Evolutionary conservation across 2,797 vertebrate genomes (phyloP), one percentile per base, ranked within the genome.

Genomic region (Eospalax fontanierii): DNA sequence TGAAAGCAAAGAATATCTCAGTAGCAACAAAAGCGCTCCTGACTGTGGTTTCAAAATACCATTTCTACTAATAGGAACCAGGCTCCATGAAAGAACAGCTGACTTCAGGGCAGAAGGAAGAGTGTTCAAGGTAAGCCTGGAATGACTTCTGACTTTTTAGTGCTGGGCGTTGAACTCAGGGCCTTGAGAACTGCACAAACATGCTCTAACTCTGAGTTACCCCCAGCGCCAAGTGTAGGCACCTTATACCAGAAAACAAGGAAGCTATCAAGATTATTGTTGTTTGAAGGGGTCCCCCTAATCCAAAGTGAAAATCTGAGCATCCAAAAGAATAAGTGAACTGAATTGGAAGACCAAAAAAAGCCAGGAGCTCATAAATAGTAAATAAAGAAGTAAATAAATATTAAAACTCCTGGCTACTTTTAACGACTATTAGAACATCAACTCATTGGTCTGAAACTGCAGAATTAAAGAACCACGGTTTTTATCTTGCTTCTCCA

Each of bases 301-400:
- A 70, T 24, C 28, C 88, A 75, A 89, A 65, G 61, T 35, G 43
- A 80, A 79, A 21, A 80, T 38, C 4, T 80, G 81, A 89, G 40
- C 14, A 4, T 26, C 43, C 24, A 21, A 40, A 83, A 80, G 40
- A 74, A 46, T 40, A 80, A 84, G n/a, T 19, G 7, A 38, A 43
- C 66, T 91, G 50, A 35, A 84, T 3, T 68, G n/a, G n/a, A 78
- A 91, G 57, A 59, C 71, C 76, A 91, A 91, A 87, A 46, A 70
- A n/a, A 28, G 24, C 24, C 61, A 63, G 6, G 24, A 21, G 24
- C 61, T 21, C 21, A 63, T 30, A 66, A 28, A 66, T 30, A 66
- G 10, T 66, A 66, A 66, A 66, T 28, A 11, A 66, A 66, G 6
- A n/a, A 35, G 33, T 33, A 68, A 68, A 68, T 14, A n/a, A 70